These are phyloP conservation scores for Dromius quadrimaculatus DNA, from an alignment of 2,888 invertebrate genomes.

Conservation along the genomic window DNA sequence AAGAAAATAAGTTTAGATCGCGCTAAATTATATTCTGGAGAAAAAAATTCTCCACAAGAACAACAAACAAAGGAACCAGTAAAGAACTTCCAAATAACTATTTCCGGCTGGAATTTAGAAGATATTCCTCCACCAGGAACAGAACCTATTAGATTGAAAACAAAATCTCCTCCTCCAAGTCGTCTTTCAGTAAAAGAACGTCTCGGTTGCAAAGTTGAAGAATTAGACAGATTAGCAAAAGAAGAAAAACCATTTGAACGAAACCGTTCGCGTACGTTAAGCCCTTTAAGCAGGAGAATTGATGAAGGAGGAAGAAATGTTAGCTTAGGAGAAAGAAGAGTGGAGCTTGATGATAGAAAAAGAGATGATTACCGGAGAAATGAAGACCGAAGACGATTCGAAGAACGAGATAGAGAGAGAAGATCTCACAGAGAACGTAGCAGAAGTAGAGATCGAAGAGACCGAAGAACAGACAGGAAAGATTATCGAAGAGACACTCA, in stretches of 20 bases:
- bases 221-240: constrained; percentile 67
- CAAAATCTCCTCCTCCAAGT: constrained; percentile 68
- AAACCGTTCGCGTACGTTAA: constrained; percentile 67
- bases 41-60: constrained; percentile 59
- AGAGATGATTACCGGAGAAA: constrained; percentile 54
- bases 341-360: constrained; percentile 61
- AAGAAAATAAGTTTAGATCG: constrained; percentile 79
- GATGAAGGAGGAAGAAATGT: constrained; percentile 63
- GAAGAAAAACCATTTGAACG: constrained; percentile 69
- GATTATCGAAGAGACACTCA: constrained; percentile 35
- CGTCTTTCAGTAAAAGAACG: constrained; percentile 83
- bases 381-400: constrained; percentile 50
- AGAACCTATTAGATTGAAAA: constrained; percentile 56
- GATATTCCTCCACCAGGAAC: constrained; percentile 58
- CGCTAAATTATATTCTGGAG: constrained; percentile 75
- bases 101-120: constrained; percentile 65
- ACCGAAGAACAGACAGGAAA: constrained; percentile 54
- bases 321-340: constrained; percentile 63
- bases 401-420: constrained; percentile 48
- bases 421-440: constrained; percentile 57
- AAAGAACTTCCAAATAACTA: constrained; percentile 71
- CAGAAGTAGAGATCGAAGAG: constrained; percentile 61
- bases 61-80: constrained; percentile 60
- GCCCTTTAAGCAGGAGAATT: constrained; percentile 66
- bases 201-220: constrained; percentile 81